A percentile compares a stretch with the other conserved stretches of the same genome.
These are phyloP conservation scores for Haliaeetus leucogaster DNA, from an alignment of 2,113 vertebrate genomes.

Conservation along the genomic window DNA sequence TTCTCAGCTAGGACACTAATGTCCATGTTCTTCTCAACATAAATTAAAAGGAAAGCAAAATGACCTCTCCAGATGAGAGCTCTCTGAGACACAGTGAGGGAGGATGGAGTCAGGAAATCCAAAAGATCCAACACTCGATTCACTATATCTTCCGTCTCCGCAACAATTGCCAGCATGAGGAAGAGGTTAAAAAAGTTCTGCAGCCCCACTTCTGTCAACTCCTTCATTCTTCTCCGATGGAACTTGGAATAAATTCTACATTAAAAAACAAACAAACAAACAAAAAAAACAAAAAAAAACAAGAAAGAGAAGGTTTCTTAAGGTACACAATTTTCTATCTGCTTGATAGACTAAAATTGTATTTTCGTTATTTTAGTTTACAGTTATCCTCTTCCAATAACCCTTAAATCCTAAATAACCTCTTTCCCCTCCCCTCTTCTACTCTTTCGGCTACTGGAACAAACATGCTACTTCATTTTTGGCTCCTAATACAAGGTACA, in stretches of 20 bases:
- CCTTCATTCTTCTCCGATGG: constrained; percentile 90
- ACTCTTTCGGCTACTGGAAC: background rate
- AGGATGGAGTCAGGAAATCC: constrained; percentile 73
- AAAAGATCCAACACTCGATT: constrained; percentile 85
- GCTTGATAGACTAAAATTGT: background rate
- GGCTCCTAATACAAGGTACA: background rate
- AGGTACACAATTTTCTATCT: background rate
- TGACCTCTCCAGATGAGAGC: constrained; percentile 89
- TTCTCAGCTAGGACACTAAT: constrained; percentile 82
- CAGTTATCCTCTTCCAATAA: background rate
- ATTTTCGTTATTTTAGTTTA: background rate
- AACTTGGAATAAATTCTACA: constrained; percentile 95
- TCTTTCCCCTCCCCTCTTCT: background rate
- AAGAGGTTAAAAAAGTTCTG: constrained; percentile 92
- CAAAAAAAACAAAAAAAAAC: background rate
- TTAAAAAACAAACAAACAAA: background rate
- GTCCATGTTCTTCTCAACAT: constrained; percentile 87
- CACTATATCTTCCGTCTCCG: constrained; percentile 86
- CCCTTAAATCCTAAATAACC: background rate
- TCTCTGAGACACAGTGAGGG: constrained; percentile 67
- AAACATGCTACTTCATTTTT: background rate
- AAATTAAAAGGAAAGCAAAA: constrained; percentile 86
- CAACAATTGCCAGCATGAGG: constrained; percentile 81
- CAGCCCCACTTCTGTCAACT: constrained; percentile 88
- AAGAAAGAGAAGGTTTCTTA: background rate